Evolutionary conservation across 2,113 vertebrate genomes (phyloP).

Genomic region (Ginglymostoma cirratum): DNA sequence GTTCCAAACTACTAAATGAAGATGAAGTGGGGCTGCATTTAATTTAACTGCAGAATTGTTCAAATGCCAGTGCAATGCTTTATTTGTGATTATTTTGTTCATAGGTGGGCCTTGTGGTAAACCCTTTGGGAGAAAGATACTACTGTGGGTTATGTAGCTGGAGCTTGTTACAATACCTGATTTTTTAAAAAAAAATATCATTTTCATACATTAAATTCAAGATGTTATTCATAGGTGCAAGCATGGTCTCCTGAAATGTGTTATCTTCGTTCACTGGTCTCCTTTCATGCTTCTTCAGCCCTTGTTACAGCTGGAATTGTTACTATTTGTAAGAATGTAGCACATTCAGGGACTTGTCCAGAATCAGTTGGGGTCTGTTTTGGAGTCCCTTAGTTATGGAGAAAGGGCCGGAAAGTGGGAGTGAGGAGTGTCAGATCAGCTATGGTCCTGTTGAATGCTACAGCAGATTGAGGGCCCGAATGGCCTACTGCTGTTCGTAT

Average conservation of each 20-base stretch:
- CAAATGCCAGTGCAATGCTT: not conserved
- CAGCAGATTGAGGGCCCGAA: too few relatives aligned
- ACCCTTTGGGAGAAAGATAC: not conserved
- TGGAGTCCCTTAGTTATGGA: too few relatives aligned
- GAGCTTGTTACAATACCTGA: too few relatives aligned
- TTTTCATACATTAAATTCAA: not conserved
- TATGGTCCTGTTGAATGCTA: too few relatives aligned
- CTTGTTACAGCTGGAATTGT: not conserved
- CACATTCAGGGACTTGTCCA: not conserved
- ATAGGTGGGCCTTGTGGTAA: not conserved
- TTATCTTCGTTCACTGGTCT: not conserved
- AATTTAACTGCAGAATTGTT: not conserved
- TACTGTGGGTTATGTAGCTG: not conserved
- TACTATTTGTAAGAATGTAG: not conserved
- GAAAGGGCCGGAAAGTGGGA: too few relatives aligned
- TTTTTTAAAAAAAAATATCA: too few relatives aligned
- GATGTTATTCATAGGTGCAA: not conserved
- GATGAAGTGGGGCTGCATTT: not conserved
- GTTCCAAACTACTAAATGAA: not conserved
- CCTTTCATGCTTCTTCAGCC: not conserved
- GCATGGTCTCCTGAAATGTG: not conserved
- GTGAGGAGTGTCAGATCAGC: too few relatives aligned
- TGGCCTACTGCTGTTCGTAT: too few relatives aligned
- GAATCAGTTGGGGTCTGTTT: not conserved
- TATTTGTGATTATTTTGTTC: not conserved